Percentiles rank a stretch among this genome's conserved stretches.
Evolutionary conservation across 1,140 invertebrate genomes (phyloP).

Genomic region (Drosophila orosa): DNA sequence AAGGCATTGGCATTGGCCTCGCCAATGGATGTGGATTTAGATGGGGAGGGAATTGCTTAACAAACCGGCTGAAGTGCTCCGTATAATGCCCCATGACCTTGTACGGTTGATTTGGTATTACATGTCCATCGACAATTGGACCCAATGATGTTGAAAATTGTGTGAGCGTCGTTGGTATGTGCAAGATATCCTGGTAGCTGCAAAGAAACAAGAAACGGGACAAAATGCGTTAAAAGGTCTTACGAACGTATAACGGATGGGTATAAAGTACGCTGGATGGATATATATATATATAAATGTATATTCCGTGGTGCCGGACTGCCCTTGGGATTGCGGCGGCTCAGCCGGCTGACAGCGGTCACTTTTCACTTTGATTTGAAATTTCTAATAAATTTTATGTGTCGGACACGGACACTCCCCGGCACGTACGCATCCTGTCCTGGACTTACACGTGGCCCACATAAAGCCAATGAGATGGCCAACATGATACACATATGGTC

Average conservation of each 20-base stretch:
- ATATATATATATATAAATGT: constrained; percentile 5
- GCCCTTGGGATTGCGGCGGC: constrained; percentile 15
- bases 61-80: constrained; percentile 88
- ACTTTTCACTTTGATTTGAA: constrained; percentile 80
- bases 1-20: constrained; percentile 11
- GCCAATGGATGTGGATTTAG: constrained; percentile 22
- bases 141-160: constrained; percentile 90
- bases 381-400: constrained; percentile 82
- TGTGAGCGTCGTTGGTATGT: constrained; percentile 87
- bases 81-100: constrained; percentile 89
- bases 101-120: constrained; percentile 91
- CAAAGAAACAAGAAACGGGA: constrained; percentile 72
- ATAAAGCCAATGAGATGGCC: constrained; percentile 65
- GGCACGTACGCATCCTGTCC: constrained; percentile 31
- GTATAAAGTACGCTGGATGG: constrained; percentile 57
- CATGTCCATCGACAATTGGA: constrained; percentile 92
- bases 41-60: constrained; percentile 71
- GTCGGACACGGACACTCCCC: constrained; percentile 43
- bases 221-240: constrained; percentile 70
- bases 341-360: constrained; percentile 65
- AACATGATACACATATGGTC: constrained; percentile 65
- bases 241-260: constrained; percentile 36
- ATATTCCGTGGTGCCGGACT: constrained; percentile 1
- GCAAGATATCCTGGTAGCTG: constrained; percentile 89
- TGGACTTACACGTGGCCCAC: constrained; percentile 49